Conservation (phyloP, 1,140 invertebrate genomes). For the Phymastichus coffea region DNA sequence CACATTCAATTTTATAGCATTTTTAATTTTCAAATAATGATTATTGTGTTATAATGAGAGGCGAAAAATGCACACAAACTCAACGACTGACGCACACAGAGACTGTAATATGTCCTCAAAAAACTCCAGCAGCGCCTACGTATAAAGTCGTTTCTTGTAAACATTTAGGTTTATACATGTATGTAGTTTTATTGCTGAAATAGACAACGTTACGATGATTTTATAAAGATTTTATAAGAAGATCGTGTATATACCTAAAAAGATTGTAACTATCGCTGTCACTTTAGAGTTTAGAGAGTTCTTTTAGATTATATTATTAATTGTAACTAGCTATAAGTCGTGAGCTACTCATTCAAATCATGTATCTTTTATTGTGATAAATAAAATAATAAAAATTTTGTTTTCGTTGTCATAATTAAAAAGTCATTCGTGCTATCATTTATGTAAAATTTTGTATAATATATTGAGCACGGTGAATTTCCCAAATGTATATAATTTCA, state of each 20-base stretch:
- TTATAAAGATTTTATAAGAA: neutral
- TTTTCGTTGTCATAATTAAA: too few relatives aligned
- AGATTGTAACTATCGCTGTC: neutral
- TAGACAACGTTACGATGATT: neutral
- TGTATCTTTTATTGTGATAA: conserved; percentile 26
- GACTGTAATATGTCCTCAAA: neutral
- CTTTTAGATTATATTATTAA: conserved; percentile 16
- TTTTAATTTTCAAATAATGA: neutral
- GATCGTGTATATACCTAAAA: conserved; percentile 6
- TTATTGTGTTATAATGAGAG: too few relatives aligned
- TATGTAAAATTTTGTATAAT: too few relatives aligned
- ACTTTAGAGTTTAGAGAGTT: conserved; percentile 14
- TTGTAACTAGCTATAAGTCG: neutral
- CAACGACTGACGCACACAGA: conserved; percentile 10
- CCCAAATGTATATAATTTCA: neutral
- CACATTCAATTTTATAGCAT: too few relatives aligned
- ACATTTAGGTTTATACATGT: conserved; percentile 10
- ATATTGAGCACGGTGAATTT: too few relatives aligned
- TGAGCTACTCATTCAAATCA: conserved; percentile 1
- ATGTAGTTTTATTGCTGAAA: conserved; percentile 8
- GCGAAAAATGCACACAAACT: neutral
- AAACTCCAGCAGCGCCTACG: neutral
- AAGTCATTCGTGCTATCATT: too few relatives aligned
- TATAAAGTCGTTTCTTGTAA: conserved; percentile 12
- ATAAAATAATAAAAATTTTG: conserved; percentile 20